Base-by-base conservation (phyloP, 1,140 invertebrate species). In the Gryllus bimaculatus region DNA sequence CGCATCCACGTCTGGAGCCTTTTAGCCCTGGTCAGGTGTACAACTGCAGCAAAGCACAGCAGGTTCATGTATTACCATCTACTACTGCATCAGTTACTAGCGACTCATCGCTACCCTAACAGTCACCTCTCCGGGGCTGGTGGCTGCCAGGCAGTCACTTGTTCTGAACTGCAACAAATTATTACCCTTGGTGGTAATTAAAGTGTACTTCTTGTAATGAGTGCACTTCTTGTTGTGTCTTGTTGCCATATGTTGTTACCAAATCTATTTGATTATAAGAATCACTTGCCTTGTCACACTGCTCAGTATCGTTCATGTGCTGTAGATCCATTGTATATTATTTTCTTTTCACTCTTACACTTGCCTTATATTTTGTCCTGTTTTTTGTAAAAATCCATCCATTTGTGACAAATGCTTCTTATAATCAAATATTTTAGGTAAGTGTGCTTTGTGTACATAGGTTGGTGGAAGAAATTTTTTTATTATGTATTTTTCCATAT, bases 21-120 rank as follows among this genome's bases (percentile, higher is more conserved):
- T 96, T 96, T 86, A 92, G 92, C 84, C 89, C 92, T 7, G 94
- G 94, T 8, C 94, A 96, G 86, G 92, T 97, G 8, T 96, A 96
- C 86, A 95, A 96, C 86, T 91, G 90, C 78, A 95, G 93, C 80
- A 95, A 96, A 87, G 93, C 94, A 78, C 91, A 91, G 83, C 95
- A 97, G 87, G 92, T 96, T 79, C 94, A 97, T 84, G 94, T 97
- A 49, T 88, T 96, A 79, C 89, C 91, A 81, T 87, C 88, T 80
- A 78, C 75, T 47, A 79, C 73, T 20, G 80, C 48, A 7, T 49
- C 78, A 12, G 20, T 73, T 8, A 47, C 78, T 48, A 48, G 15
- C 48, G 78, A 73, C 26, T 18, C 78, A n/a, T 73, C 66, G 21
- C 12, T 78, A 8, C 66, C 78, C 48, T 77, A 48, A 77, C 76